Percentiles rank a stretch among this genome's conserved stretches.
These are phyloP conservation scores for Todiramphus saurophagus DNA, from an alignment of 2,113 vertebrate genomes.

Conservation along the genomic window DNA sequence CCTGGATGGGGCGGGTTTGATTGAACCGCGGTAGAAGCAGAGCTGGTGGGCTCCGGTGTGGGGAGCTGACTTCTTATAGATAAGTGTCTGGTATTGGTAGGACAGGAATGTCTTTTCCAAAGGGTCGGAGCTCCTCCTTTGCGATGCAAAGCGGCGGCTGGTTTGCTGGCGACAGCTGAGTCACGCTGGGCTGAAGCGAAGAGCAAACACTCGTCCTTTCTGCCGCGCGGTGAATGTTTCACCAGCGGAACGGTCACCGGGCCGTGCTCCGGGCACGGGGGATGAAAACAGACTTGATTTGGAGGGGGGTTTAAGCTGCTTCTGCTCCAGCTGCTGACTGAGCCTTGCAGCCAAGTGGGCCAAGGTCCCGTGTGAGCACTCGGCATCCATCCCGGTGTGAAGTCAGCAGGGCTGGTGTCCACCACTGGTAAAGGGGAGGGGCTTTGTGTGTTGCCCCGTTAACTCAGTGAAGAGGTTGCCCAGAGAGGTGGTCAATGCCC, in stretches of 20 bases:
- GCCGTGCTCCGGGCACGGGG: not conserved
- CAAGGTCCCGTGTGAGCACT: not conserved
- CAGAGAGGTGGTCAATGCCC: not conserved
- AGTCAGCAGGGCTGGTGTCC: not conserved
- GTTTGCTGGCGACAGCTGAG: not conserved
- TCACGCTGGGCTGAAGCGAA: not conserved
- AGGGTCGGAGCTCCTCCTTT: not conserved
- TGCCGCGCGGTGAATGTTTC: not conserved
- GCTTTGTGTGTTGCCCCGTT: not conserved
- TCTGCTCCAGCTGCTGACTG: not conserved
- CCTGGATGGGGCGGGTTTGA: not conserved
- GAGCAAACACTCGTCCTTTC: not conserved
- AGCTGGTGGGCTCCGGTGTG: not conserved
- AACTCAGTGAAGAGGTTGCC: not conserved
- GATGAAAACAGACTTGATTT: rapidly evolving
- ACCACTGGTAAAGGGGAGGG: not conserved
- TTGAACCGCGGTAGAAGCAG: not conserved
- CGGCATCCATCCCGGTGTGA: not conserved
- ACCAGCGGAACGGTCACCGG: not conserved
- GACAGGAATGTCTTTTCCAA: not conserved
- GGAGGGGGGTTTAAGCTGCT: not conserved
- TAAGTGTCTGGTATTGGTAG: not conserved
- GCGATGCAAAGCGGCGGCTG: not conserved
- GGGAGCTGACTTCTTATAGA: not conserved
- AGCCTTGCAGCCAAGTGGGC: not conserved